A percentile compares a stretch with the other conserved stretches of the same genome.
Evolutionary conservation across 2,113 vertebrate species (phyloP).

Genomic region (Mormyrus lacerda): DNA sequence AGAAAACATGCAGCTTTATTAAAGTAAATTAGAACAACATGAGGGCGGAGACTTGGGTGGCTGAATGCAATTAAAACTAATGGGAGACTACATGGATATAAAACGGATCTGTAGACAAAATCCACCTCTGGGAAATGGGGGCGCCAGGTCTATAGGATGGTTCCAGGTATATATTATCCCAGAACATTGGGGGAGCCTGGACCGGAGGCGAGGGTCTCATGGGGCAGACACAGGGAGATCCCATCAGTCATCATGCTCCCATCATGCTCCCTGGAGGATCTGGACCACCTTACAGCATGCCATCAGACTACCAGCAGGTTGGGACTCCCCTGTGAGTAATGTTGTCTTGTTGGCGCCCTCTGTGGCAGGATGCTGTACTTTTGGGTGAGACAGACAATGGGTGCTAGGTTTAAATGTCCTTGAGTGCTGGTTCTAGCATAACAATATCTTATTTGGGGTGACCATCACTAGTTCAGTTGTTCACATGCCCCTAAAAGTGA

Average conservation of each 20-base stretch:
- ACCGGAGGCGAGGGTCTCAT: neutral
- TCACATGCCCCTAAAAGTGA: neutral
- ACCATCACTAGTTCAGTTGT: neutral
- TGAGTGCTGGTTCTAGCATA: neutral
- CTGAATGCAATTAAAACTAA: constrained; percentile 22
- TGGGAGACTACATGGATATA: constrained; percentile 20
- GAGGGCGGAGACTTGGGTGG: neutral
- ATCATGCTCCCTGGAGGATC: neutral
- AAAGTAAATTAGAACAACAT: constrained; percentile 33
- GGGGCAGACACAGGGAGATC: neutral
- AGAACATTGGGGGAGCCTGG: neutral
- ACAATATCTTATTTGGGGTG: neutral
- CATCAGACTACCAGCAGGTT: neutral
- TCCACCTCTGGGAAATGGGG: neutral
- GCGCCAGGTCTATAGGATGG: neutral
- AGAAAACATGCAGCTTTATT: constrained; percentile 26
- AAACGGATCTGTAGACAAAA: neutral
- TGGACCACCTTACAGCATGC: neutral
- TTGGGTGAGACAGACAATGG: neutral
- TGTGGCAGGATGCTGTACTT: neutral
- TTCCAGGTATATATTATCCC: neutral
- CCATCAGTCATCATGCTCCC: too few relatives aligned
- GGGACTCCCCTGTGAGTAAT: neutral
- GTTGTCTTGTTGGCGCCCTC: neutral
- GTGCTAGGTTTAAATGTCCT: neutral